Evolutionary conservation across 2,113 vertebrate genomes (phyloP).

Genomic region (Coracopsis vasa): DNA sequence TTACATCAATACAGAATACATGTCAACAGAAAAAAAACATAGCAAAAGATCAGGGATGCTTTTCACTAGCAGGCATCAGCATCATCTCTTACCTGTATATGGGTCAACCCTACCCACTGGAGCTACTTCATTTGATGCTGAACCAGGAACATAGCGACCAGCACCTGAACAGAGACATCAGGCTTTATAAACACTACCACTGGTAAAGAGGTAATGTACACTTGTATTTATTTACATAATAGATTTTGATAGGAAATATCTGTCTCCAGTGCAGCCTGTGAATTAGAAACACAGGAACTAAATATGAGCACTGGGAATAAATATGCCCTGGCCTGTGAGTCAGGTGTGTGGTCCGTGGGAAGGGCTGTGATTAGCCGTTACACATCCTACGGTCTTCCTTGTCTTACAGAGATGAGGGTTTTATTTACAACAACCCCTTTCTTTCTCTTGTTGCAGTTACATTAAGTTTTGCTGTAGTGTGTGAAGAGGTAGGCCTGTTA

Average conservation of each 20-base stretch:
- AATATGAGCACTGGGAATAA: slow-evolving; percentile 51
- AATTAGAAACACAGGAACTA: slow-evolving; percentile 47
- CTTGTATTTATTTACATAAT: not conserved
- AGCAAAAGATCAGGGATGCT: not conserved
- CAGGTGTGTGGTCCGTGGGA: not conserved
- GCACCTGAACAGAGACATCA: slow-evolving; percentile 72
- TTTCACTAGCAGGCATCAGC: not conserved
- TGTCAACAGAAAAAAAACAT: not conserved
- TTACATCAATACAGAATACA: not conserved
- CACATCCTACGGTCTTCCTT: not conserved
- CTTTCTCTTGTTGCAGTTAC: not conserved
- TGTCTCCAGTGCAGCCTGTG: slow-evolving; percentile 27
- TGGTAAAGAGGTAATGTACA: not conserved
- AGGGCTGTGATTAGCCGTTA: slow-evolving; percentile 31
- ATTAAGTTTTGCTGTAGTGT: not conserved
- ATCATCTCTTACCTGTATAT: slow-evolving; percentile 80
- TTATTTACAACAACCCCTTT: not conserved
- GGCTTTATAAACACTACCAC: not conserved
- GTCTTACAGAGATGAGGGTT: not conserved
- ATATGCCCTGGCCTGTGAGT: not conserved
- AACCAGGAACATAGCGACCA: slow-evolving; percentile 91
- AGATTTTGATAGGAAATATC: slow-evolving; percentile 45
- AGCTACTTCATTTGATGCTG: slow-evolving; percentile 47
- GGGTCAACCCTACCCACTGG: slow-evolving; percentile 78
- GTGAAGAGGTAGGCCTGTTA: not conserved